These are phyloP conservation scores for Peromyscus leucopus DNA, from an alignment of 2,113 vertebrate genomes.

Conservation along the genomic window DNA sequence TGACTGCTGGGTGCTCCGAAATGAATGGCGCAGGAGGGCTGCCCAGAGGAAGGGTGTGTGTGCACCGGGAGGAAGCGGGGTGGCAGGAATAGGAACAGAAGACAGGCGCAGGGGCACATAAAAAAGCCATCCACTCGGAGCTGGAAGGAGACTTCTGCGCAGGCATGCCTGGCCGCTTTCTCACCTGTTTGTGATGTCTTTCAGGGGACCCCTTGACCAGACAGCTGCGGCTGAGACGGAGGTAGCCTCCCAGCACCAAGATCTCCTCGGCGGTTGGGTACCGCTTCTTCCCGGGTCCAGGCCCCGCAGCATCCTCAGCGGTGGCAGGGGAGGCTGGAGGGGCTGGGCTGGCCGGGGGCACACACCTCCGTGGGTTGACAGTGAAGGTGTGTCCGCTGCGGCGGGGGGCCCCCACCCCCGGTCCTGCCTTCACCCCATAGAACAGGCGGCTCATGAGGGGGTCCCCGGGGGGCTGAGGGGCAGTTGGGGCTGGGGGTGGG, in stretches of 20 bases:
- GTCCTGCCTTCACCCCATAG: constrained; percentile 79
- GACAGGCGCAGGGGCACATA: neutral
- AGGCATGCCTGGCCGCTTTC: constrained; percentile 56
- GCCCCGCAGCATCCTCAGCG: neutral
- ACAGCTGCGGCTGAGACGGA: constrained; percentile 91
- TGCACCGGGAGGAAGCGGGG: constrained; percentile 48
- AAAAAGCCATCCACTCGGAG: constrained; percentile 13
- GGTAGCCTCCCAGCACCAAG: constrained; percentile 94
- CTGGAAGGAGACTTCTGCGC: neutral
- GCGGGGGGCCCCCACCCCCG: constrained; percentile 85
- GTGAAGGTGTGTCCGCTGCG: constrained; percentile 94
- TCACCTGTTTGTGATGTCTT: constrained; percentile 90
- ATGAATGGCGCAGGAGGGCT: constrained; percentile 49
- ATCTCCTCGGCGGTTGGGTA: constrained; percentile 94
- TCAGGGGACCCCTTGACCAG: constrained; percentile 89
- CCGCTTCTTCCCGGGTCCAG: constrained; percentile 88
- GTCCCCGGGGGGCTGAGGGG: constrained; percentile 77
- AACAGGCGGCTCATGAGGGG: constrained; percentile 83
- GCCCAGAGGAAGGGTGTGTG: constrained; percentile 37
- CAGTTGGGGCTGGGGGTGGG: constrained; percentile 61
- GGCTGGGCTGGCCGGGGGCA: neutral
- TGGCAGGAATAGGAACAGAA: neutral
- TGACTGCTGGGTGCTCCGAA: neutral
- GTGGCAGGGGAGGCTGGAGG: constrained; percentile 43
- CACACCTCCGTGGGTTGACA: constrained; percentile 88